Conservation (phyloP, 2,888 invertebrate genomes). For the Ectemnius cavifrons region DNA sequence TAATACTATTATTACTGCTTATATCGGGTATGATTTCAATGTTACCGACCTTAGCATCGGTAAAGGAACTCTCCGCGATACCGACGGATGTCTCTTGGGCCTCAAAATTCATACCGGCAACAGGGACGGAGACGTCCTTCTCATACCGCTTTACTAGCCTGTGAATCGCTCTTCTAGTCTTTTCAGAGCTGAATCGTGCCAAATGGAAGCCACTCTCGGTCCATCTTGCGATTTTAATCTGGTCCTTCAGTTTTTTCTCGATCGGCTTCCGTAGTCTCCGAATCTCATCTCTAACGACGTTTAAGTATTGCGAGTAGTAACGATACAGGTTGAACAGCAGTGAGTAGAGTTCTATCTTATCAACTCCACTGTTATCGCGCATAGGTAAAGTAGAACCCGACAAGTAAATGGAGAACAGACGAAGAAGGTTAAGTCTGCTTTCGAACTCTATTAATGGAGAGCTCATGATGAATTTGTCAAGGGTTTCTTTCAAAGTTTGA, state of each 20-base stretch:
- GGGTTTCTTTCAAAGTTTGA: conserved; percentile 73
- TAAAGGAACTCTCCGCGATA: too few relatives aligned
- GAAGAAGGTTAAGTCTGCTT: conserved; percentile 87
- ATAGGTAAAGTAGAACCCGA: too few relatives aligned
- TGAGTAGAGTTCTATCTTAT: conserved; percentile 80
- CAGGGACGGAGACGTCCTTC: conserved; percentile 38
- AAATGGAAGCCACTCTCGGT: conserved; percentile 97
- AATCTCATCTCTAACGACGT: conserved; percentile 83
- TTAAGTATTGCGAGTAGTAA: conserved; percentile 90
- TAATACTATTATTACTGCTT: too few relatives aligned
- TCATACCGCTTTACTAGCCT: conserved; percentile 93
- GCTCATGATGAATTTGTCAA: conserved; percentile 90
- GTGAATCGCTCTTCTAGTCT: conserved; percentile 91
- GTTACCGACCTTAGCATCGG: too few relatives aligned
- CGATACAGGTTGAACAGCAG: conserved; percentile 90
- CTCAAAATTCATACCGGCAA: too few relatives aligned
- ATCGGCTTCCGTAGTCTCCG: conserved; percentile 87
- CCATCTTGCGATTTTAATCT: conserved; percentile 97
- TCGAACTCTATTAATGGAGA: conserved; percentile 92
- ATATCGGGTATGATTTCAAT: too few relatives aligned
- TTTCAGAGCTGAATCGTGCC: conserved; percentile 92
- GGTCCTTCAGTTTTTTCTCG: conserved; percentile 94
- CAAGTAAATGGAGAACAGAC: conserved; percentile 89
- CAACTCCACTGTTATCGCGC: conserved; percentile 79
- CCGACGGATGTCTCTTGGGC: too few relatives aligned